Evolutionary conservation across 2,797 vertebrate genomes (phyloP), one percentile per base, ranked within the genome.

Genomic region (Scolopax rusticola): DNA sequence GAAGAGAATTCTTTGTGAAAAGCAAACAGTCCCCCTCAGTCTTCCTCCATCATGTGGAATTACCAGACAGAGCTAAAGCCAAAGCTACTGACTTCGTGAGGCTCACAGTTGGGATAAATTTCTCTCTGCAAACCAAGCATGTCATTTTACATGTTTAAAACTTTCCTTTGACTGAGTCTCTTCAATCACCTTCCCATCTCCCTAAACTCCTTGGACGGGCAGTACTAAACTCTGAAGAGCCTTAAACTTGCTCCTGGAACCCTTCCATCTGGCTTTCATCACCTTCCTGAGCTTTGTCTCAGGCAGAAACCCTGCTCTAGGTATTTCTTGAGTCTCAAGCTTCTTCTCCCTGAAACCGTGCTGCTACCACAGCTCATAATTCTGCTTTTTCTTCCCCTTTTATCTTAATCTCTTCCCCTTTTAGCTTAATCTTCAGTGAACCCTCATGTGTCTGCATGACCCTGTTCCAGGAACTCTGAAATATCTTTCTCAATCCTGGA

Each of bases 81-180:
- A 86, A 84, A 84, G 74, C 76, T 82, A 30, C 51, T 74, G 70
- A 67, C 81, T 87, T 84, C 67, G 74, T 70, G 84, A 82, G 56
- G 48, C 21, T 70, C 76, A 80, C 45, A 43, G 56, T 47, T 54
- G 74, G 56, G n/a, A 60, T 73, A 47, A 78, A 47, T 67, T 95
- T 87, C 74, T 76, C n/a, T 79, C 77, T 82, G 80, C 85, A 67
- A 69, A 74, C n/a, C 38, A 89, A 92, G 33, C 43, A 79, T 82
- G 51, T 69, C 13, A 38, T 71, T 70, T 71, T 7, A 83, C 27
- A 10, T 76, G 47, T 89, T 88, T 84, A 67, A 65, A 91, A 89
- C 36, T 94, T 91, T 32, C 40, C 28, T 89, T 82, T 88, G 47
- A 81, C 32, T 19, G 16, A 28, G 30, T 59, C 43, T 90, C 59